Base-by-base conservation (phyloP, 2,113 vertebrate species). In the Chunga burmeisteri region DNA sequence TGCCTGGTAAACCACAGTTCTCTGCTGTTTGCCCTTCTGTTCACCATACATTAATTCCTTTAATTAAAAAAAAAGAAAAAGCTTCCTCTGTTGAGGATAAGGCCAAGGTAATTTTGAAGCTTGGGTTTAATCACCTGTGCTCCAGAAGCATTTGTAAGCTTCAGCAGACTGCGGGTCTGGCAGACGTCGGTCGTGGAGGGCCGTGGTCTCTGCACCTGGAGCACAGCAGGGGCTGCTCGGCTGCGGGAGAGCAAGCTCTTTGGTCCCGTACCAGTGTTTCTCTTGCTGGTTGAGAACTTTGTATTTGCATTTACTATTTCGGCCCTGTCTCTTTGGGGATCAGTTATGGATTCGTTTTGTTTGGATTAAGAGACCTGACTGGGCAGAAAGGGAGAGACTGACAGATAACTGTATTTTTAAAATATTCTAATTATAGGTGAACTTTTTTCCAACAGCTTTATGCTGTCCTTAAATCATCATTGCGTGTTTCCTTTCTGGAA, bases 201-300 rank as follows among this genome's bases (percentile, higher is more conserved):
- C 1, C 1, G 1, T 6, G 44, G 79, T 25, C n/a, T 32, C 52
- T 38, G 78, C 6, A 44, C 42, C 32, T 8, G 42, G 73, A 23
- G 20, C 70, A 6, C 27, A 7, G 62, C 44, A 5, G 42, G 44
- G 36, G 44, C 4, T 23, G 40, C 19, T 50, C 15, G 19, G 14
- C 44, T 17, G 53, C 29, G 11, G 38, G 38, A 19, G 34, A 52
- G 27, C 6, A 1, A 36, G 23, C 53, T 36, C 32, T 16, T 8
- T 7, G 2, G 32, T 25, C 17, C 32, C 18, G 3, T 8, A 3
- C 18, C 16, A 3, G 4, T 5, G 4, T 19, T 21, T 25, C 68
- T 29, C 47, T 32, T 19, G 1, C 4, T 10, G 9, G 1, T 3
- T 34, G 40, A 59, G 36, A 44, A 20, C 7, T 68, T 38, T 1